These are phyloP conservation scores for Sebastes iracundus DNA, from an alignment of 2,797 vertebrate genomes.

Conservation along the genomic window DNA sequence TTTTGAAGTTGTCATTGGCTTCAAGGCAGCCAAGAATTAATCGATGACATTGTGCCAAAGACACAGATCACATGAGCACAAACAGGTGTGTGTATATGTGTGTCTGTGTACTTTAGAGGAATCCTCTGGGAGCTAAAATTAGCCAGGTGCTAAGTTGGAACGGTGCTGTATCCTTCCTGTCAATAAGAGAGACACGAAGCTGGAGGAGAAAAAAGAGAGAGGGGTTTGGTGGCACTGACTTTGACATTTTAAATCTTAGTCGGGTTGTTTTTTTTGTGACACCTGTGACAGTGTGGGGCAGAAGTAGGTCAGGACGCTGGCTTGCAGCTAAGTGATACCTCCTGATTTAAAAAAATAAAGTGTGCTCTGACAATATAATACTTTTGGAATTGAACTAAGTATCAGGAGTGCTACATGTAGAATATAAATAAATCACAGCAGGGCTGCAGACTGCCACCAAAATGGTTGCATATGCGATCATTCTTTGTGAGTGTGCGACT, in stretches of 20 bases:
- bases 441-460: too few relatives aligned
- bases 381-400: neutral
- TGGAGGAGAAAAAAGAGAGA: neutral
- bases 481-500: neutral
- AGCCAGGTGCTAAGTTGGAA: slow-evolving; percentile 66
- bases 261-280: slow-evolving; percentile 2
- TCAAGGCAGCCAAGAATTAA: slow-evolving; percentile 14
- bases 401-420: neutral
- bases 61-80: slow-evolving; percentile 36
- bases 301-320: slow-evolving; percentile 31
- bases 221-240: neutral
- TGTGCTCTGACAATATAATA: neutral
- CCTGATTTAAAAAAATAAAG: neutral
- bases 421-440: neutral
- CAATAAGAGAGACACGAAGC: slow-evolving; percentile 24
- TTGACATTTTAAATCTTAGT: slow-evolving; percentile 28
- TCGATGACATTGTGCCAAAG: slow-evolving; percentile 65
- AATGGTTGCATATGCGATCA: neutral
- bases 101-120: slow-evolving; percentile 10
- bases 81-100: slow-evolving; percentile 63
- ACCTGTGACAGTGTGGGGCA: slow-evolving; percentile 4
- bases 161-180: slow-evolving; percentile 35
- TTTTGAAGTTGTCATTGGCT: slow-evolving; percentile 12
- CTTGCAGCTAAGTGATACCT: slow-evolving; percentile 20
- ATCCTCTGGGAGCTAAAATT: slow-evolving; percentile 70